A percentile compares a stretch with the other conserved stretches of the same genome.
phyloP scores from a whole-genome alignment of 2,113 vertebrate species.

The Hyaena hyaena region DNA sequence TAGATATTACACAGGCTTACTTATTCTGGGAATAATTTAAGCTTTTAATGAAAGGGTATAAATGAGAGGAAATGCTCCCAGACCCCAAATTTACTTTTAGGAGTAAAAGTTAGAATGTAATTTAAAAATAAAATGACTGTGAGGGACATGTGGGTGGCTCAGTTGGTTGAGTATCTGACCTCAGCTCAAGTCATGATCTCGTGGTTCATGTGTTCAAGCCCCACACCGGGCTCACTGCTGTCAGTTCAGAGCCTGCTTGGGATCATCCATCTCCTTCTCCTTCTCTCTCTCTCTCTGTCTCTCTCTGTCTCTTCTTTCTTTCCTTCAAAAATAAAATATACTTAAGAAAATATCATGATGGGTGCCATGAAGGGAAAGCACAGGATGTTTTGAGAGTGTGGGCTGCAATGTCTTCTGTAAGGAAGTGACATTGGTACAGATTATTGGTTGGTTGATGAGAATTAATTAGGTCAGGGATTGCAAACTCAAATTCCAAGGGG shows the following conservation, averaged over 20 bases:
- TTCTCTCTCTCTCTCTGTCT: too few species aligned
- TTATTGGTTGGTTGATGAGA: neutral
- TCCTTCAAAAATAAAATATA: too few species aligned
- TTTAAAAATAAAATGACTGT: neutral
- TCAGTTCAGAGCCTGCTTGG: too few species aligned
- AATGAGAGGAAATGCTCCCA: neutral
- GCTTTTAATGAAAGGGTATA: neutral
- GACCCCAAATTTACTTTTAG: neutral
- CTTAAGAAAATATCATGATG: neutral
- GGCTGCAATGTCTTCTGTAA: neutral
- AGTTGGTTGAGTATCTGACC: too few species aligned
- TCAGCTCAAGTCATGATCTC: too few species aligned
- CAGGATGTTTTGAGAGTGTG: neutral
- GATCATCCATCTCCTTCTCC: too few species aligned
- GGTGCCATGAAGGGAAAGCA: neutral
- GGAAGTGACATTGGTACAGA: neutral
- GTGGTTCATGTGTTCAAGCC: too few species aligned
- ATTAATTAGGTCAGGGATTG: neutral
- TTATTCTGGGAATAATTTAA: neutral
- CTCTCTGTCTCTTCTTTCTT: too few species aligned
- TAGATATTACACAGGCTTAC: neutral
- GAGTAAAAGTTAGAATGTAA: neutral
- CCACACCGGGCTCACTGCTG: too few species aligned
- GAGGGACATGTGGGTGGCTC: too few species aligned
- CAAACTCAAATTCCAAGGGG: constrained; percentile 11